Percentiles rank a stretch among this genome's conserved stretches.
Conservation (phyloP, 35 echinoderm and acorn worm genomes). For the Heliocidaris tuberculata region DNA sequence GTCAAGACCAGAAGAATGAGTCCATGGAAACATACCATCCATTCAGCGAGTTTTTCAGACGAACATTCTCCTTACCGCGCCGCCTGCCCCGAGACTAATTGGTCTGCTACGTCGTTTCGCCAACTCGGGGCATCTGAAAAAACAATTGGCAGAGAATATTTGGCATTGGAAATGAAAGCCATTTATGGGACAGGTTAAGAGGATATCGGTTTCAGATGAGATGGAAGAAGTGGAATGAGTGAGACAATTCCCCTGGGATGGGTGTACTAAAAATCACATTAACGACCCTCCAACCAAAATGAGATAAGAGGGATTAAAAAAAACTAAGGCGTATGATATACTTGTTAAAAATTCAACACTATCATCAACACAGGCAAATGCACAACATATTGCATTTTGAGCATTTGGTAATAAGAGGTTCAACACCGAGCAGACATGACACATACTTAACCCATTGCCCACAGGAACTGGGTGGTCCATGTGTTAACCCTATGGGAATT, state of each 20-base stretch:
- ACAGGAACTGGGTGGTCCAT: no score
- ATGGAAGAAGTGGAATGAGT: neutral
- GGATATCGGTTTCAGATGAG: neutral
- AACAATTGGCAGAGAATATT: conserved; percentile 20
- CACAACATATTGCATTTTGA: no score
- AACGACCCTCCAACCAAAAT: neutral
- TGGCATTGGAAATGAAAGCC: conserved; percentile 30
- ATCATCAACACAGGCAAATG: no score
- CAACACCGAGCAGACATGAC: no score
- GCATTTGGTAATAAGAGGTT: no score
- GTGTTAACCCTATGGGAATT: no score
- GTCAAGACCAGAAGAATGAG: neutral
- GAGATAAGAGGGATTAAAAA: no score
- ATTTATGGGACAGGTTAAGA: conserved; percentile 13
- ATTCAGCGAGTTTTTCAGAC: neutral
- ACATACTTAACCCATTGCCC: no score
- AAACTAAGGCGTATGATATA: no score
- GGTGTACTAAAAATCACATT: neutral
- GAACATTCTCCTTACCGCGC: no score
- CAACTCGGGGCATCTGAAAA: conserved; percentile 22
- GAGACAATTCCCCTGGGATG: neutral
- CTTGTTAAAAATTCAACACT: no score
- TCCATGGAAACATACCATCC: conserved; percentile 27
- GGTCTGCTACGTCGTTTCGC: neutral
- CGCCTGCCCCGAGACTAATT: neutral